A percentile compares a stretch with the other conserved stretches of the same genome.
These are phyloP conservation scores for Eupithecia pulchellata DNA, from an alignment of 2,888 invertebrate species.

Conservation along the genomic window DNA sequence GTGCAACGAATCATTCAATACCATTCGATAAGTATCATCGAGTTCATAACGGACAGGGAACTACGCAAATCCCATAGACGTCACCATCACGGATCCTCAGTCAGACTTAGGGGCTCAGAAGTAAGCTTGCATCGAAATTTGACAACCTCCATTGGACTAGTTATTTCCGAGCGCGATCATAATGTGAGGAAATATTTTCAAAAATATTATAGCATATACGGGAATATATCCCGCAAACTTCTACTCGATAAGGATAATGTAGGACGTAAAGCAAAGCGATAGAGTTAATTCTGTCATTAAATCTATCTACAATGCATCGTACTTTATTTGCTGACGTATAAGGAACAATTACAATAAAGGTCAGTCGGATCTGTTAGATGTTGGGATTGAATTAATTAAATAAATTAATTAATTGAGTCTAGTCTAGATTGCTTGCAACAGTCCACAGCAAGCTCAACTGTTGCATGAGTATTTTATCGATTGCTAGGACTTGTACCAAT, in stretches of 20 bases:
- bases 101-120: no score
- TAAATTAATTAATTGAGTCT: no score
- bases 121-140: not conserved
- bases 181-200: not conserved
- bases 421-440: not conserved
- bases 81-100: no score
- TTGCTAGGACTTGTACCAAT: not conserved
- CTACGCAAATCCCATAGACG: no score
- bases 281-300: no score
- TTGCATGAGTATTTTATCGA: not conserved
- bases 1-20: no score
- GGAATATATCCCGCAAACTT: not conserved
- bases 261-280: not conserved
- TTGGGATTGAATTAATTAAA: no score
- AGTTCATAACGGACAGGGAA: no score
- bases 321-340: not conserved
- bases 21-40: no score
- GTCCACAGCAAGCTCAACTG: not conserved
- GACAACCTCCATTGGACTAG: not conserved
- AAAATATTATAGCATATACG: not conserved
- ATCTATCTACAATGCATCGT: no score
- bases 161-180: not conserved
- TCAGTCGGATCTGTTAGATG: no score
- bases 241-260: not conserved
- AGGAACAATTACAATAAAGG: not conserved